Evolutionary conservation across 2,888 invertebrate genomes (phyloP).

Genomic region (Leucozona laternaria): DNA sequence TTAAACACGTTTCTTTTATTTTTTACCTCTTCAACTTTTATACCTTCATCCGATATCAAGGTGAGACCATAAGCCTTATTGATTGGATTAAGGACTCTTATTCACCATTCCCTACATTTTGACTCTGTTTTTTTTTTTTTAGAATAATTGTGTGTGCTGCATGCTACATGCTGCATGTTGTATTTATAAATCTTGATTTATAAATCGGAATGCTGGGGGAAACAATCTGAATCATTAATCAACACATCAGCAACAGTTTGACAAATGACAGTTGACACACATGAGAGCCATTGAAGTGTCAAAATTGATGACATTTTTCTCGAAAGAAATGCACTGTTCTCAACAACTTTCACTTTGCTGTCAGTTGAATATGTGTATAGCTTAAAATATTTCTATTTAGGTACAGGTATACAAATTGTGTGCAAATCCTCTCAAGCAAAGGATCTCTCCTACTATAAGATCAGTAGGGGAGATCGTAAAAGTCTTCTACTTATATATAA

Average conservation of each 20-base stretch:
- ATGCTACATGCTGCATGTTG: not conserved
- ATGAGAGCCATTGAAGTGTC: constrained; percentile 39
- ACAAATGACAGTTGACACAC: constrained; percentile 47
- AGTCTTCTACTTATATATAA: constrained; percentile 12
- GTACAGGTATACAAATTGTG: not conserved
- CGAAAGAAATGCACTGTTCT: not conserved
- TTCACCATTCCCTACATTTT: constrained; percentile 21
- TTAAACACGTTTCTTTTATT: constrained; percentile 29
- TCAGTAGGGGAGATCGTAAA: constrained; percentile 3
- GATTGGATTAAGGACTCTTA: constrained; percentile 70
- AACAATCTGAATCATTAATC: constrained; percentile 55
- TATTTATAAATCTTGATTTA: constrained; percentile 17
- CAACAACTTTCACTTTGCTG: constrained; percentile 5
- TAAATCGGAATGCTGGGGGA: constrained; percentile 61
- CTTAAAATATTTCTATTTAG: constrained; percentile 20
- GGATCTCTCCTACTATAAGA: not conserved
- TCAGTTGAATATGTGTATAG: constrained; percentile 28
- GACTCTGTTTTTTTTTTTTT: not conserved
- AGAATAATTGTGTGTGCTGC: not conserved
- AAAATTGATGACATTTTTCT: constrained; percentile 48
- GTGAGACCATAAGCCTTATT: constrained; percentile 67
- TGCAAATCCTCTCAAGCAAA: constrained; percentile 34
- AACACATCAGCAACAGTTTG: constrained; percentile 53
- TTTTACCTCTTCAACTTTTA: not conserved
- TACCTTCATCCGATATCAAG: constrained; percentile 45